Conservation (phyloP, 2,888 invertebrate genomes). For the Cenopis cana region DNA sequence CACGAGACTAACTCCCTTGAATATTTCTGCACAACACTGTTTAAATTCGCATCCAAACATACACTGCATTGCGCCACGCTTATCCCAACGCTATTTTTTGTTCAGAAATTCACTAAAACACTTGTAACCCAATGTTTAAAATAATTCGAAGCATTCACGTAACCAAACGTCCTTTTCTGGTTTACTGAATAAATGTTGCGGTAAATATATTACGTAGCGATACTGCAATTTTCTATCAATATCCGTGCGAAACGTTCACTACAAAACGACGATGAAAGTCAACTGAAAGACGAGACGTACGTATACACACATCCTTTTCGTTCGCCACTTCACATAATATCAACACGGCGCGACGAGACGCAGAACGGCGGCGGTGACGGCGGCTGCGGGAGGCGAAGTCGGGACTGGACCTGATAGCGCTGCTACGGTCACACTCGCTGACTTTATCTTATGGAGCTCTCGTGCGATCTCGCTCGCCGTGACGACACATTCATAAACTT, state of each 20-base stretch:
- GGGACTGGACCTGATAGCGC: conserved; percentile 61
- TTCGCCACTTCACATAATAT: conserved; percentile 80
- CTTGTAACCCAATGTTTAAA: conserved; percentile 46
- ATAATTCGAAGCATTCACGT: conserved; percentile 17
- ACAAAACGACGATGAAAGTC: conserved; percentile 85
- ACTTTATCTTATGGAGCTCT: conserved; percentile 61
- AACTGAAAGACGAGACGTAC: conserved; percentile 85
- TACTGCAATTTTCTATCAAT: conserved; percentile 81
- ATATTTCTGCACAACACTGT: conserved; percentile 73
- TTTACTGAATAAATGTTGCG: conserved; percentile 63
- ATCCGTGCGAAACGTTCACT: conserved; percentile 83
- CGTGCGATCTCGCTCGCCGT: conserved; percentile 73
- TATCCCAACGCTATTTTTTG: conserved; percentile 74
- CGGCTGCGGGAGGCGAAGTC: conserved; percentile 52
- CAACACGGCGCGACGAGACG: conserved; percentile 64
- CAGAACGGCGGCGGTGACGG: conserved; percentile 53
- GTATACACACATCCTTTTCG: conserved; percentile 84
- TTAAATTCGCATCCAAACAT: conserved; percentile 78
- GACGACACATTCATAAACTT: conserved; percentile 64
- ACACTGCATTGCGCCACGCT: conserved; percentile 84
- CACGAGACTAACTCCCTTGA: conserved; percentile 65
- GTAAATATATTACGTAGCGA: conserved; percentile 81
- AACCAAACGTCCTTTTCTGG: conserved; percentile 49
- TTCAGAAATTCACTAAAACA: conserved; percentile 46
- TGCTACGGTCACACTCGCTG: conserved; percentile 73